Conservation (phyloP, 2,888 invertebrate genomes). For the Lithophane ornitopus region DNA sequence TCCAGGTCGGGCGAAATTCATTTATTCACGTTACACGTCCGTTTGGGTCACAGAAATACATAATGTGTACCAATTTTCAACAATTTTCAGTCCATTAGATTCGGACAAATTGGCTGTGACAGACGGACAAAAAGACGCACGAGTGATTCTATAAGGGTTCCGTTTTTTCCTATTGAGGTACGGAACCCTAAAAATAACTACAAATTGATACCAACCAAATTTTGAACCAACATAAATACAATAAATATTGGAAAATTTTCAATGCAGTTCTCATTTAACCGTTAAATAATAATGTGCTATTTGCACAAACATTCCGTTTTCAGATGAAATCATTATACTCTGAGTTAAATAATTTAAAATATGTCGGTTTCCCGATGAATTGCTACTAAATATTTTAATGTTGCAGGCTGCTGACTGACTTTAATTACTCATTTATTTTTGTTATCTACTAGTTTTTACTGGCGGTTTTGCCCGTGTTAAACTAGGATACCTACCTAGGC, state of each 20-base stretch:
- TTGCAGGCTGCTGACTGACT: background rate
- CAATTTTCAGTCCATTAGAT: too few relatives aligned
- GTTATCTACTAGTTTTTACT: background rate
- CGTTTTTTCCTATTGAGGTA: too few relatives aligned
- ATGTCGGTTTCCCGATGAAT: background rate
- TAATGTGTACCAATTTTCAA: too few relatives aligned
- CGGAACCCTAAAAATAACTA: background rate
- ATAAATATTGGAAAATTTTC: background rate
- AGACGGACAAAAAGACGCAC: too few relatives aligned
- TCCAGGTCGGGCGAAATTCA: too few relatives aligned
- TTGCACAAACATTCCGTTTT: conserved; percentile 4
- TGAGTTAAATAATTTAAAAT: conserved; percentile 12
- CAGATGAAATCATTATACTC: conserved; percentile 8
- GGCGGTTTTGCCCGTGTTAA: background rate
- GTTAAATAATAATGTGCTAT: conserved; percentile 2
- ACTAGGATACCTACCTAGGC: background rate
- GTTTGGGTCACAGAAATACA: too few relatives aligned
- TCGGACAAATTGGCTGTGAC: too few relatives aligned
- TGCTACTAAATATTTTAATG: conserved; percentile 17
- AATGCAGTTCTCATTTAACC: background rate
- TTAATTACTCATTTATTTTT: conserved; percentile 15
- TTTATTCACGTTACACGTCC: too few relatives aligned
- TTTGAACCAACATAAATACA: background rate
- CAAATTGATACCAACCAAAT: background rate
- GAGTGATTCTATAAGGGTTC: too few relatives aligned